Conservation (phyloP, 37 sponge, comb jelly and placozoan genomes). For the Corticium candelabrum region DNA sequence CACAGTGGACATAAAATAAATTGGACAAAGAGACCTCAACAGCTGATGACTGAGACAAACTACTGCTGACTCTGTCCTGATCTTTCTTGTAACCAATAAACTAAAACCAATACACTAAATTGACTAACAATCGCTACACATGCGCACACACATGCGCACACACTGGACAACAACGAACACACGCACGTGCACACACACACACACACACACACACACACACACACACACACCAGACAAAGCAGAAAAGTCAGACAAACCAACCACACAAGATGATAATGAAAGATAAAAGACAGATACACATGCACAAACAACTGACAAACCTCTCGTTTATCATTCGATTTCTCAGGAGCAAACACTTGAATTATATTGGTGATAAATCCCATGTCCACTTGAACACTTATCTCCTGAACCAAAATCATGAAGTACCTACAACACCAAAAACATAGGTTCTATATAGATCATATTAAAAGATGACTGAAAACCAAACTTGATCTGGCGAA, state of each 20-base stretch:
- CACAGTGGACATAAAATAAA: background rate
- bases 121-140: background rate
- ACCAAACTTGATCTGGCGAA: constrained; percentile 64
- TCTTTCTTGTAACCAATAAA: background rate
- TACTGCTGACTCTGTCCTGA: background rate
- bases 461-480: background rate
- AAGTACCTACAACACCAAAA: constrained; percentile 45
- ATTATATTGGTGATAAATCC: constrained; percentile 70
- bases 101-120: background rate
- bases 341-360: constrained; percentile 37
- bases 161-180: no score
- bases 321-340: no score
- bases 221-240: no score
- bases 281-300: no score
- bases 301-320: no score
- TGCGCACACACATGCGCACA: constrained; percentile 7
- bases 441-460: background rate
- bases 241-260: no score
- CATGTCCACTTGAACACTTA: constrained; percentile 72
- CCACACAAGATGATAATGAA: no score
- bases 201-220: no score
- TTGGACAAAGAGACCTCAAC: background rate
- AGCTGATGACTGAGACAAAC: background rate
- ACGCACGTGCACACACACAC: no score
- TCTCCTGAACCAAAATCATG: constrained; percentile 76